Percentiles rank a stretch among this genome's conserved stretches.
Conservation (phyloP, 1,140 invertebrate species). For the Diorhabda elongata region DNA sequence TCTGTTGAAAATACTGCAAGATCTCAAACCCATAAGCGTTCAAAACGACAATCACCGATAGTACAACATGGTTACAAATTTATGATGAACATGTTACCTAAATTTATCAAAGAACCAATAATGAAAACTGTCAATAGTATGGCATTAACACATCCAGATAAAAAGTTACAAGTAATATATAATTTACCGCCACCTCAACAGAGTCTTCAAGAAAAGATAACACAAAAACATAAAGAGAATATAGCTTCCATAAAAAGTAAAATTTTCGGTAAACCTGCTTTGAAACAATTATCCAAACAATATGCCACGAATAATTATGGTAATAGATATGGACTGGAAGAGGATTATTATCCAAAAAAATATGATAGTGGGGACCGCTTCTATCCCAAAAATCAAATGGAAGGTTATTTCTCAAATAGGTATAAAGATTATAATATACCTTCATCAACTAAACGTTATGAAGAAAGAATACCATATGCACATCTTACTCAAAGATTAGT, state of each 20-base stretch:
- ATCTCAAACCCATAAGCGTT: neutral
- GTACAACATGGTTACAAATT: constrained; percentile 27
- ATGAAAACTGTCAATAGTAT: constrained; percentile 14
- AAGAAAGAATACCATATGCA: neutral
- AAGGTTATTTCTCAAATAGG: neutral
- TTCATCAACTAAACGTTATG: neutral
- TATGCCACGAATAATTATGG: neutral
- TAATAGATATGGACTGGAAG: neutral
- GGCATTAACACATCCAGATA: constrained; percentile 13
- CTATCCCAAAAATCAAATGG: neutral
- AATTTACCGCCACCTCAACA: constrained; percentile 9
- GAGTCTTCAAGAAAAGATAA: constrained; percentile 8
- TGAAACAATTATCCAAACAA: neutral
- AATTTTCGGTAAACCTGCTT: neutral
- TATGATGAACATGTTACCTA: constrained; percentile 26
- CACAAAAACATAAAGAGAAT: constrained; percentile 8
- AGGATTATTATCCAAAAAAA: neutral
- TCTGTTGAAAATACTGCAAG: neutral
- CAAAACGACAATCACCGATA: constrained; percentile 13
- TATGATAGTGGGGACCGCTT: neutral
- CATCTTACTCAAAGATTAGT: neutral
- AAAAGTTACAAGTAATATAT: constrained; percentile 7
- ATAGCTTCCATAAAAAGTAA: constrained; percentile 4
- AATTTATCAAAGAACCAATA: constrained; percentile 23
- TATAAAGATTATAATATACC: neutral